Conservation (phyloP, 1,140 invertebrate species). For the Pseudomyrmex dendroicus region DNA sequence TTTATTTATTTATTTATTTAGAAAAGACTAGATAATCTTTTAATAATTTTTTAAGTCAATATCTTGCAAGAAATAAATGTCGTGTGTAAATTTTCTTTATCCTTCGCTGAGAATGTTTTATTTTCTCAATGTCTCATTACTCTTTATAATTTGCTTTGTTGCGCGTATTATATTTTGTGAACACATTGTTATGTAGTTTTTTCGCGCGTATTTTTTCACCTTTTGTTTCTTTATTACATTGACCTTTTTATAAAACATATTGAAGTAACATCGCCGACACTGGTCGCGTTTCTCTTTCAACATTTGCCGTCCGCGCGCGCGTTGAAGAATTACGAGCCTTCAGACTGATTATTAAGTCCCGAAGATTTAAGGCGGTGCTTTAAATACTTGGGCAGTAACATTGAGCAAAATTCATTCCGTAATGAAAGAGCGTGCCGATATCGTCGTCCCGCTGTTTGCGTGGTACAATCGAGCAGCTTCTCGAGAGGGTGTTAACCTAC, state of each 20-base stretch:
- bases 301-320: neutral
- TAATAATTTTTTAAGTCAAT: neutral
- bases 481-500: conserved; percentile 46
- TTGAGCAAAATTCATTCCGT: conserved; percentile 53
- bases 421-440: conserved; percentile 53
- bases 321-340: conserved; percentile 44
- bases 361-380: conserved; percentile 62
- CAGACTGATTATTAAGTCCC: conserved; percentile 60
- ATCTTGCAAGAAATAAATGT: no score
- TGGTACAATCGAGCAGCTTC: neutral
- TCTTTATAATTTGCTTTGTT: no score
- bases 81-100: neutral
- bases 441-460: conserved; percentile 21
- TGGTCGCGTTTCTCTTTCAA: neutral
- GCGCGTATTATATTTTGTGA: no score
- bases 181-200: no score
- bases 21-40: conserved; percentile 2
- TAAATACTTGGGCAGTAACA: conserved; percentile 64
- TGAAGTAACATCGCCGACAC: neutral
- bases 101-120: neutral
- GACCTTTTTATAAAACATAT: no score
- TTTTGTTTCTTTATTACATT: no score
- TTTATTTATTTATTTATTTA: neutral
- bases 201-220: no score
- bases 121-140: no score